Percentiles rank a stretch among this genome's conserved stretches.
Conservation (phyloP, 2,888 invertebrate species). For the Pachycephus smyrnensis region DNA sequence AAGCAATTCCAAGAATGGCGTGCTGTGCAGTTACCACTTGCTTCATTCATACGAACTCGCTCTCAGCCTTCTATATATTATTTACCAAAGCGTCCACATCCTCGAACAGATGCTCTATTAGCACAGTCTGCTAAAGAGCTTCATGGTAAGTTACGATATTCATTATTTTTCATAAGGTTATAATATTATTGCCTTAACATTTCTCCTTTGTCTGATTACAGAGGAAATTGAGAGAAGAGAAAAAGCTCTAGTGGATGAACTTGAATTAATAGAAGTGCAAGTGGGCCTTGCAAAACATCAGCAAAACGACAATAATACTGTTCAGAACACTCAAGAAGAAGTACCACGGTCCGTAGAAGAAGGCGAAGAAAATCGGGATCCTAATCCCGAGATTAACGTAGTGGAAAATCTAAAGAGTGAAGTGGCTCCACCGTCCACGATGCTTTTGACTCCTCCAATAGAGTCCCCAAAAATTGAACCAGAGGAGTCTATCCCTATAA, state of each 20-base stretch:
- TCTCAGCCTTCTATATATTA: slow-evolving; percentile 89
- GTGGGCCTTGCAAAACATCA: slow-evolving; percentile 53
- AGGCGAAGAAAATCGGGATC: slow-evolving; percentile 61
- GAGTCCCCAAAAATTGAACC: background rate
- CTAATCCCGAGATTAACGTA: slow-evolving; percentile 53
- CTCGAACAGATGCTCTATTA: slow-evolving; percentile 54
- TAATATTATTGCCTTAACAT: background rate
- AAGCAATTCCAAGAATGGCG: slow-evolving; percentile 93
- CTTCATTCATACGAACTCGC: slow-evolving; percentile 88
- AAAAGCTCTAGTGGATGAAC: slow-evolving; percentile 53
- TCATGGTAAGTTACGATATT: slow-evolving; percentile 44
- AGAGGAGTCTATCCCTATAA: background rate
- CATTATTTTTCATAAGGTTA: background rate
- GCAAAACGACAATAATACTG: slow-evolving; percentile 37
- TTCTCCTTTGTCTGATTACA: slow-evolving; percentile 31
- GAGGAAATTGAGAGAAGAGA: slow-evolving; percentile 61
- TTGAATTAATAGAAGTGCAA: slow-evolving; percentile 59
- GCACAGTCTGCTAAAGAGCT: slow-evolving; percentile 59
- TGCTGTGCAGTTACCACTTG: slow-evolving; percentile 78
- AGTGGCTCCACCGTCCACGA: background rate
- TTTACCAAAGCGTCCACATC: slow-evolving; percentile 82
- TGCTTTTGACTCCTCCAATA: background rate
- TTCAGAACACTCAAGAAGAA: slow-evolving; percentile 23
- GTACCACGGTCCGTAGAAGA: slow-evolving; percentile 40
- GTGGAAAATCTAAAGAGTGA: slow-evolving; percentile 35